Evolutionary conservation across 1,140 invertebrate genomes (phyloP), one percentile per base, ranked within the genome.

Genomic region (Dreissena polymorpha): DNA sequence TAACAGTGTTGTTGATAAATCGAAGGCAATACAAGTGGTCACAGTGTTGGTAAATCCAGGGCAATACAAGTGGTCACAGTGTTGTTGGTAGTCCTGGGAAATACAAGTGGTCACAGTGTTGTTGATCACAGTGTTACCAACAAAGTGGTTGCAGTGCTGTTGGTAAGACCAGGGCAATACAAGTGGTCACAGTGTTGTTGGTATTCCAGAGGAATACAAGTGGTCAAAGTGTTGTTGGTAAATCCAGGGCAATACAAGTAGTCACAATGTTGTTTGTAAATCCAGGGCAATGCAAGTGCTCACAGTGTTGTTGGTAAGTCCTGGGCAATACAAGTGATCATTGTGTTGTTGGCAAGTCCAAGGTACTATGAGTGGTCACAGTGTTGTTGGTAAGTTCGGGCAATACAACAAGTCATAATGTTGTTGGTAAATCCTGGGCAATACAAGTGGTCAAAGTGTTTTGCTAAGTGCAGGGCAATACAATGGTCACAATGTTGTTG

Each of bases 221-320:
- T 85, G 50, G 76, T 85, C 39, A 18, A 53, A 13, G 21, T 80
- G 21, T 51, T 85, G 27, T 69, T 85, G 64, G 84, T 85, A 85
- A 80, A 64, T 18, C 60, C 65, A 39, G 39, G 39, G 39, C 39
- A 39, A 8, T 39, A n/a, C n/a, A n/a, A n/a, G n/a, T n/a, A n/a
- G 76, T 85, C 39, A 18, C 57, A 13, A 14, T 80, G 21, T 51
- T 85, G 27, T 69, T 85, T 51, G 84, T 85, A 85, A 80, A 64
- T 18, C 60, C 65, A 39, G 39, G 39, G 39, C 39, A 39, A 8
- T 39, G n/a, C n/a, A n/a, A n/a, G n/a, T 85, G 50, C 69, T 85
- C 39, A 18, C 57, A 13, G 21, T 80, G 21, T 51, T 85, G 27
- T 69, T 85, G 64, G 84, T 85, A 85, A 80, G 71, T 18, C 60